Evolutionary conservation across 2,888 invertebrate genomes (phyloP).

Genomic region (Charanyca ferruginea): DNA sequence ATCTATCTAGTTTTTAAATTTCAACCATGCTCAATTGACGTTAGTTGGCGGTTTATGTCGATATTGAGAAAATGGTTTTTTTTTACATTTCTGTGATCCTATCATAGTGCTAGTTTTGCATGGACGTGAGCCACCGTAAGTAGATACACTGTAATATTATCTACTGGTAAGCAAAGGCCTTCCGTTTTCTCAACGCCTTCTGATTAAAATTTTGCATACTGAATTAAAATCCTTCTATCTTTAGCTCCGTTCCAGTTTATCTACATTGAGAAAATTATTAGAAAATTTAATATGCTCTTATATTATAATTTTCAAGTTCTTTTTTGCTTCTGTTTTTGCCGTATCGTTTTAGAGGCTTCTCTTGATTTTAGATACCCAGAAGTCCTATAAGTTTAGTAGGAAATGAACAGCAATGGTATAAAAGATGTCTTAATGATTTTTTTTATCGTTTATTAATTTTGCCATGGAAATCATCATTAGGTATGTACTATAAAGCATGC

Average conservation of each 20-base stretch:
- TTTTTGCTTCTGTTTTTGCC: background rate
- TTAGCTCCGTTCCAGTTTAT: conserved; percentile 27
- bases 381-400: background rate
- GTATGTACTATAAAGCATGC: no score
- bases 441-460: no score
- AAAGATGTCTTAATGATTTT: no score
- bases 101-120: background rate
- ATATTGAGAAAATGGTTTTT: no score
- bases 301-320: conserved; percentile 14
- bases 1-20: no score
- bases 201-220: conserved; percentile 59
- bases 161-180: conserved; percentile 19
- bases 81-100: background rate
- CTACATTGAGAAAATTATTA: conserved; percentile 38
- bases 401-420: background rate
- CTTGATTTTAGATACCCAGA: background rate
- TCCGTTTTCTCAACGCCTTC: conserved; percentile 34
- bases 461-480: no score
- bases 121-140: background rate
- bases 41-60: no score
- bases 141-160: conserved; percentile 1
- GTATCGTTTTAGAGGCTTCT: conserved; percentile 2
- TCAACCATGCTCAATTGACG: no score
- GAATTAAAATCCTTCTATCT: conserved; percentile 49
- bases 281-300: conserved; percentile 27